A percentile compares a stretch with the other conserved stretches of the same genome.
Conservation (phyloP, 2,113 vertebrate species). For the Amphiprion percula region DNA sequence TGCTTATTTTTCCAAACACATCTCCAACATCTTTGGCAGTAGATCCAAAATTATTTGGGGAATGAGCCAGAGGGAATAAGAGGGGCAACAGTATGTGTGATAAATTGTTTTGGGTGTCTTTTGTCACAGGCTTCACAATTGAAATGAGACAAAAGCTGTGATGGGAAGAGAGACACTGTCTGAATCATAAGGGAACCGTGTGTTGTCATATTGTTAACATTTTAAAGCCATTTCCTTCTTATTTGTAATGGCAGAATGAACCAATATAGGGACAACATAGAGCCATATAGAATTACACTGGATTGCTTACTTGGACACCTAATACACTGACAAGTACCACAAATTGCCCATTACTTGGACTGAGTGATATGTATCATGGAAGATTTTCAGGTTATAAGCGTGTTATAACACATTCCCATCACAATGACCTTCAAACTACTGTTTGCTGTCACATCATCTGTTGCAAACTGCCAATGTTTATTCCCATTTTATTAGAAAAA, state of each 20-base stretch:
- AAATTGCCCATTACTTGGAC: slow-evolving; percentile 25
- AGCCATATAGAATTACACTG: slow-evolving; percentile 1
- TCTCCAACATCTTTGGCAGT: slow-evolving; percentile 56
- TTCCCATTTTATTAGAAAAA: slow-evolving; percentile 63
- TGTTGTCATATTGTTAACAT: slow-evolving; percentile 30
- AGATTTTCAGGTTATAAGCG: slow-evolving; percentile 37
- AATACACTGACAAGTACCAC: slow-evolving; percentile 34
- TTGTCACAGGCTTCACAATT: slow-evolving; percentile 44
- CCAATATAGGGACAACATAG: background rate
- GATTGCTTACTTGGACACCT: slow-evolving; percentile 5
- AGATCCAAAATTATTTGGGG: slow-evolving; percentile 58
- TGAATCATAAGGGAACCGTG: slow-evolving; percentile 62
- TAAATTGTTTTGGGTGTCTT: slow-evolving; percentile 23
- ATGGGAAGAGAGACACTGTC: slow-evolving; percentile 23
- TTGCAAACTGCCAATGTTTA: slow-evolving; percentile 63
- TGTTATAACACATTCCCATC: slow-evolving; percentile 40
- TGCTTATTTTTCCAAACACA: slow-evolving; percentile 72
- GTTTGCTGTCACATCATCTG: slow-evolving; percentile 57
- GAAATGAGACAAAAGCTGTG: slow-evolving; percentile 38
- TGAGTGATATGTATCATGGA: slow-evolving; percentile 30
- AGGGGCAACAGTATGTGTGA: slow-evolving; percentile 30
- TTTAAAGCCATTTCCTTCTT: slow-evolving; percentile 22
- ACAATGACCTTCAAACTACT: slow-evolving; percentile 63
- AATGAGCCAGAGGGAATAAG: slow-evolving; percentile 49
- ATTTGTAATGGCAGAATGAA: background rate